Evolutionary conservation across 2,888 invertebrate genomes (phyloP).

Genomic region (Andrena flavipes): DNA sequence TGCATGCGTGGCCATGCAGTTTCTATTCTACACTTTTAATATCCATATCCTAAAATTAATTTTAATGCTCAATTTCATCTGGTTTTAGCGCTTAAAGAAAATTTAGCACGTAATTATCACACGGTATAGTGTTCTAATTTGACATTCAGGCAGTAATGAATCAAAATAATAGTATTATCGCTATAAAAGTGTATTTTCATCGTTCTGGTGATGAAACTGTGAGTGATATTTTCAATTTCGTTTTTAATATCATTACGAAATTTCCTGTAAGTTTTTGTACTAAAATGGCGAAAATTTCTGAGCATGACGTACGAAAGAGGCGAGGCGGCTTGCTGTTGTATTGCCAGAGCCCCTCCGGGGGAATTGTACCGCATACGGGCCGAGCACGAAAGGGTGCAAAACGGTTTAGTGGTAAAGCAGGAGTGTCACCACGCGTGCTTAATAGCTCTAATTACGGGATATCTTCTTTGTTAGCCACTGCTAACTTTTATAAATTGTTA

Average conservation of each 20-base stretch:
- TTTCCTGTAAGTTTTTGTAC: not conserved
- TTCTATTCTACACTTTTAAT: too few species aligned
- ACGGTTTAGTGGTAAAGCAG: slow-evolving; percentile 44
- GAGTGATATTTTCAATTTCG: not conserved
- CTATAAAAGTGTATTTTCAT: too few species aligned
- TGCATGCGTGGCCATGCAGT: too few species aligned
- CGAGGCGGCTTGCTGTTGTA: slow-evolving; percentile 16
- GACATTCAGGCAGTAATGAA: too few species aligned
- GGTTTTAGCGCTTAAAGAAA: too few species aligned
- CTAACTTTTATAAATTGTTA: slow-evolving; percentile 53
- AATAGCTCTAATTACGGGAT: slow-evolving; percentile 72
- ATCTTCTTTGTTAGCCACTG: slow-evolving; percentile 60
- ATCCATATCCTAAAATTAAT: too few species aligned
- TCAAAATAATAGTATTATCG: too few species aligned
- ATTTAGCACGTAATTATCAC: too few species aligned
- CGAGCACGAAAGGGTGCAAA: slow-evolving; percentile 7
- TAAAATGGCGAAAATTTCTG: slow-evolving; percentile 34
- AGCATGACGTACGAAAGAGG: slow-evolving; percentile 13
- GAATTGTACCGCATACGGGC: slow-evolving; percentile 20
- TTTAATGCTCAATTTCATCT: too few species aligned
- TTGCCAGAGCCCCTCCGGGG: slow-evolving; percentile 14
- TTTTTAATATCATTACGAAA: not conserved
- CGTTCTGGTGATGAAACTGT: too few species aligned
- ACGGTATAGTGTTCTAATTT: too few species aligned
- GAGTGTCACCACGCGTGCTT: slow-evolving; percentile 64